Evolutionary conservation across 2,888 invertebrate species (phyloP), one percentile per base, ranked within the genome.

Genomic region (Meliscaeva auricollis): DNA sequence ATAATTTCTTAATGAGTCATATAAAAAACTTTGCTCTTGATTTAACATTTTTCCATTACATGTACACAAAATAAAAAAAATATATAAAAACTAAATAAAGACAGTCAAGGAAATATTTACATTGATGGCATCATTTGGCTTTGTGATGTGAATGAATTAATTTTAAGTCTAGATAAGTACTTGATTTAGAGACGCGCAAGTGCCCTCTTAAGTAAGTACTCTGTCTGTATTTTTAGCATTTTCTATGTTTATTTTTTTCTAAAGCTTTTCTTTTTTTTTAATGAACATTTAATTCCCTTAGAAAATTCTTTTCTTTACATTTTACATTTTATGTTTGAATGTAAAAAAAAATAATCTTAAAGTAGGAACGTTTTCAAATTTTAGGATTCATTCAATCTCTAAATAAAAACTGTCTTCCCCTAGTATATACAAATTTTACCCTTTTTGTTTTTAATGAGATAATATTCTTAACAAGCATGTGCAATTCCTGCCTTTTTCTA

Each of bases 121-220:
- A 62, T 32, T 66, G 32, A 66, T 20, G 46, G 30, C 50, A 50
- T 35, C 46, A 50, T 50, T 66, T 20, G 20, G 13, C 32, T 58
- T 50, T 66, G 35, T 66, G 35, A 66, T 35, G 20, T 32, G 44
- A 66, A 50, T 66, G 50, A 66, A 35, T 66, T 46, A 50, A 50
- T 50, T 50, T 50, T 17, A 66, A 50, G 11, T 20, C 6, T 66
- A n/a, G 35, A 50, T 35, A 66, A 64, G 46, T 46, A 22, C 66
- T 66, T 66, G 8, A 66, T 66, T 66, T 50, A 50, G 46, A 17
- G n/a, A 66, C 13, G 44, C 11, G 26, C 64, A 35, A 66, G 22
- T 66, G 50, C 35, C 48, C 35, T 50, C 32, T 48, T 17, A 30
- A 64, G 30, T 64, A 6, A n/a, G n/a, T n/a, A n/a, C n/a, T n/a